Percentiles rank a stretch among this genome's conserved stretches.
Evolutionary conservation across 2,797 vertebrate genomes (phyloP).

Genomic region (Myiotriccus ornatus): DNA sequence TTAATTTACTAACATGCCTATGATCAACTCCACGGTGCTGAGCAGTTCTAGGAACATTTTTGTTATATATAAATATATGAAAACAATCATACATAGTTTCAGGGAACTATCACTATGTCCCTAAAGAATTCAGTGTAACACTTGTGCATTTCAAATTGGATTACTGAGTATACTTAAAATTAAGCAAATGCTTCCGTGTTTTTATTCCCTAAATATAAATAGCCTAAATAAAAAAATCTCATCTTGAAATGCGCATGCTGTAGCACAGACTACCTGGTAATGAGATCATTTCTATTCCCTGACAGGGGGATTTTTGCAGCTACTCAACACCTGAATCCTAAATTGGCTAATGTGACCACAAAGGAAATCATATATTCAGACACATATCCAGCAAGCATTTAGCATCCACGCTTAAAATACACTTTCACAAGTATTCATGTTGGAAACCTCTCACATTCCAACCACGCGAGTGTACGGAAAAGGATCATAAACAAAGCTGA

Average conservation of each 20-base stretch:
- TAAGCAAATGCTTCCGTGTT: neutral
- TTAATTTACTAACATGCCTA: neutral
- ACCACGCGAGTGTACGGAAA: accelerated
- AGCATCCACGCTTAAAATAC: constrained; percentile 17
- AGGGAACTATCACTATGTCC: neutral
- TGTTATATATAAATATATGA: neutral
- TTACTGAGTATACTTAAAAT: neutral
- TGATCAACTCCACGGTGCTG: neutral
- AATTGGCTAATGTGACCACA: constrained; percentile 20
- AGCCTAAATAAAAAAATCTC: neutral
- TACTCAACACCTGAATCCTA: constrained; percentile 32
- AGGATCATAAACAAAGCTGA: constrained; percentile 11
- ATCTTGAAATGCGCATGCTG: neutral
- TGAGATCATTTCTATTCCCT: neutral
- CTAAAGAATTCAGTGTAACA: neutral
- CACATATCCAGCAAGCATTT: neutral
- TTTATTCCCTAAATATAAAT: neutral
- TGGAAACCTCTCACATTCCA: neutral
- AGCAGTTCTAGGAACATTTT: neutral
- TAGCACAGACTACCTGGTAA: neutral
- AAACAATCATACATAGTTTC: neutral
- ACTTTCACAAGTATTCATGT: neutral
- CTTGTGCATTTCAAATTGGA: neutral
- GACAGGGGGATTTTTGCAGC: constrained; percentile 5
- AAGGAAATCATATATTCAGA: constrained; percentile 48